phyloP scores from a whole-genome alignment of 2,888 invertebrate genomes.

The Cistogaster globosa region DNA sequence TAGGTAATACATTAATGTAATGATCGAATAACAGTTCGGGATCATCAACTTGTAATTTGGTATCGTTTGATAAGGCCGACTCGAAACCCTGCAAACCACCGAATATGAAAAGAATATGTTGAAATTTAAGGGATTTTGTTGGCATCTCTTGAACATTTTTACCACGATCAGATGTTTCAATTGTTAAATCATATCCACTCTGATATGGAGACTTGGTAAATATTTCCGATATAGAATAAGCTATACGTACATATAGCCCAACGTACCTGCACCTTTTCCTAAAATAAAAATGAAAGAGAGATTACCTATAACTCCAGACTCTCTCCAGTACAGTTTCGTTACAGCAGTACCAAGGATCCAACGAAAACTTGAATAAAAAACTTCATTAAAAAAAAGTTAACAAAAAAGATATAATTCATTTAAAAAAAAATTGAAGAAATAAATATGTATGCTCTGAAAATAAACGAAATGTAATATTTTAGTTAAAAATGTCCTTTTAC shows the following conservation, averaged over 20 bases:
- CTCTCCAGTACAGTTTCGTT: no score
- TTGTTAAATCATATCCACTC: slow-evolving; percentile 92
- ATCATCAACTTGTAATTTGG: slow-evolving; percentile 89
- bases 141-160: slow-evolving; percentile 87
- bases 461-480: no score
- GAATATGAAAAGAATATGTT: slow-evolving; percentile 95
- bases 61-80: slow-evolving; percentile 93
- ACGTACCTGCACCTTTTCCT: no score
- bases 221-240: slow-evolving; percentile 91
- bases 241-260: slow-evolving; percentile 97
- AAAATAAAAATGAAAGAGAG: no score
- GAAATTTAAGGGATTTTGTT: slow-evolving; percentile 85
- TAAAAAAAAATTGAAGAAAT: no score
- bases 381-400: no score
- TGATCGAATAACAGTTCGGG: slow-evolving; percentile 92
- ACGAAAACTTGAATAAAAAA: no score
- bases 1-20: slow-evolving; percentile 95
- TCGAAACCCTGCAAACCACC: slow-evolving; percentile 98
- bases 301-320: no score
- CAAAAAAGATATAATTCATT: no score
- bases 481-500: no score
- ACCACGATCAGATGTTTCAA: slow-evolving; percentile 98
- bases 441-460: no score
- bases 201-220: slow-evolving; percentile 92
- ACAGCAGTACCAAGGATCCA: no score